phyloP scores from a whole-genome alignment of 2,113 vertebrate genomes.

The Microtus ochrogaster region DNA sequence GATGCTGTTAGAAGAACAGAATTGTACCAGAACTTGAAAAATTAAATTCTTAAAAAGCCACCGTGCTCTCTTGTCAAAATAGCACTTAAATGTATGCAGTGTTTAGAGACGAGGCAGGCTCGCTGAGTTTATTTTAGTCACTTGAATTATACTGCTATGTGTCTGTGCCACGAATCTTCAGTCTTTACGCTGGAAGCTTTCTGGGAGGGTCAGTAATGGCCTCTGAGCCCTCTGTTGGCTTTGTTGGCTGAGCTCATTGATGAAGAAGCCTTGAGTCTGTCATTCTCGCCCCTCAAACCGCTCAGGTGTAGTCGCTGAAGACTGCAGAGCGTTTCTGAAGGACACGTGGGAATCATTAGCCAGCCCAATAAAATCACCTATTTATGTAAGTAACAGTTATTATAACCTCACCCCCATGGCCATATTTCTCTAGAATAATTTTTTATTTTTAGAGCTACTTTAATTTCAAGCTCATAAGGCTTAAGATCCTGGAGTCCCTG shows the following conservation, averaged over 20 bases:
- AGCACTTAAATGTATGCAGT: conserved; percentile 74
- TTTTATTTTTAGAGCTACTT: conserved; percentile 47
- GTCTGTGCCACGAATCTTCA: conserved; percentile 48
- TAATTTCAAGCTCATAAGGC: conserved; percentile 38
- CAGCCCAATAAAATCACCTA: conserved; percentile 74
- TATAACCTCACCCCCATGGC: conserved; percentile 58
- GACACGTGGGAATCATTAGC: conserved; percentile 61
- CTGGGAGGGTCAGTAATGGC: conserved; percentile 51
- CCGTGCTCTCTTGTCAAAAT: conserved; percentile 76
- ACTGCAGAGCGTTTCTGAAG: conserved; percentile 59
- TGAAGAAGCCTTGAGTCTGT: conserved; percentile 68
- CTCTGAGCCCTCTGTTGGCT: conserved; percentile 45
- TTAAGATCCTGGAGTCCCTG: conserved; percentile 38
- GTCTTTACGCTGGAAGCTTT: conserved; percentile 46
- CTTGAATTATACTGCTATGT: conserved; percentile 58
- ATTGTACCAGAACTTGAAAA: conserved; percentile 69
- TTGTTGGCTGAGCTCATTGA: conserved; percentile 63
- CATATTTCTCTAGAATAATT: conserved; percentile 60
- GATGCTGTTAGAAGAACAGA: conserved; percentile 62
- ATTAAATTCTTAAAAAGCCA: conserved; percentile 73
- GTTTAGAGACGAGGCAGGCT: conserved; percentile 71
- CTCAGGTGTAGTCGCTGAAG: conserved; percentile 45
- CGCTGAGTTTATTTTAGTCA: conserved; percentile 73
- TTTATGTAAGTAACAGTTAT: conserved; percentile 67
- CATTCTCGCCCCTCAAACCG: conserved; percentile 57